Base-by-base conservation (phyloP, 2,888 invertebrate species). In the Eugnorisma glareosa region DNA sequence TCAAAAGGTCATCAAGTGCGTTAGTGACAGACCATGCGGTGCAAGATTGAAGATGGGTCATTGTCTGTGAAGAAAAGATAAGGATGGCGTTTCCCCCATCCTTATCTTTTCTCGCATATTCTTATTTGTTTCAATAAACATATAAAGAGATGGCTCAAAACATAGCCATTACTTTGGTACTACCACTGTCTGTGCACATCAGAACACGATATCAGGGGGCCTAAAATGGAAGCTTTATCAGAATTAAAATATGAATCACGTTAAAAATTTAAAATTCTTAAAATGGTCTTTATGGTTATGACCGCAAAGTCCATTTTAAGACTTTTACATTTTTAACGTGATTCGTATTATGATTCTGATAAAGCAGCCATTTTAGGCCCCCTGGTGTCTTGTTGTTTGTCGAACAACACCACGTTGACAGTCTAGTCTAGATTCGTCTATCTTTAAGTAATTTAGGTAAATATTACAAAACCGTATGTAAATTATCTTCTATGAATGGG, bases 361-460 rank as follows among this genome's bases (percentile, higher is more conserved):
- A n/a, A n/a, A n/a, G n/a, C n/a, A n/a, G n/a, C n/a, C n/a, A n/a
- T n/a, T n/a, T n/a, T n/a, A n/a, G n/a, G n/a, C n/a, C n/a, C n/a
- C n/a, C n/a, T n/a, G n/a, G 13, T n/a, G 13, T 54, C n/a, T 15
- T 57, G 28, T 31, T 31, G 31, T 59, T 59, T 8, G 7, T 28
- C 15, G 7, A 59, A 59, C 8, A 59, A 18, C 31, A 59, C 59
- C 2, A 59, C 59, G 31, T 8, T 4, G 31, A 59, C 59, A 59
- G 7, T n/a, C 11, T 2, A 18, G 1, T 59, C 21, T 21, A 61
- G 10, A 59, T 61, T 59, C 10, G 8, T 61, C 59, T 31, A 61
- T 35, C 21, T 31, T 3, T 10, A 96, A 84, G 93, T 94, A 57
- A 92, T 93, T 69, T 96, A 97, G 94, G 96, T 96, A 91, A 85